Conservation (phyloP, 2,888 invertebrate genomes). For the Tuta absoluta region DNA sequence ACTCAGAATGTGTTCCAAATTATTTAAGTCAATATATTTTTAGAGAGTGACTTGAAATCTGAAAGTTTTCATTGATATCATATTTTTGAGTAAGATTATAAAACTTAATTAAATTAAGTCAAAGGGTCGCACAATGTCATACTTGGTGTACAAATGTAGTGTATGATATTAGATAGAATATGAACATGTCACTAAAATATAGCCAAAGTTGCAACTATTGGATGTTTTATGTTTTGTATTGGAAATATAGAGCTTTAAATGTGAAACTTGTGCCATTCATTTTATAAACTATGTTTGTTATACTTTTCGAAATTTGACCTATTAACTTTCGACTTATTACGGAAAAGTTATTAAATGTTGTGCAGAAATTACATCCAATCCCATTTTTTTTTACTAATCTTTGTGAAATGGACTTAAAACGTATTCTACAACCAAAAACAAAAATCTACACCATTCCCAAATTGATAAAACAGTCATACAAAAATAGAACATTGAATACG, state of each 20-base stretch:
- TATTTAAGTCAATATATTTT: slow-evolving; percentile 22
- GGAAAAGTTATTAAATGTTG: too few relatives aligned
- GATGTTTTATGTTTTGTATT: slow-evolving; percentile 52
- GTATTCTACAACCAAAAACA: too few relatives aligned
- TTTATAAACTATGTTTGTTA: not conserved
- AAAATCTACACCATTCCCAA: not conserved
- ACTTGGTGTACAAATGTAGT: slow-evolving; percentile 16
- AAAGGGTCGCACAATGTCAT: slow-evolving; percentile 13
- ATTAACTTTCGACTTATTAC: too few relatives aligned
- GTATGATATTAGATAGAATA: slow-evolving; percentile 2
- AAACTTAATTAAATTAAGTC: not conserved
- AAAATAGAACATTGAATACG: not conserved
- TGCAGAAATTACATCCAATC: too few relatives aligned
- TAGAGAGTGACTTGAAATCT: slow-evolving; percentile 11
- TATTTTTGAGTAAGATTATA: slow-evolving; percentile 17
- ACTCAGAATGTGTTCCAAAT: slow-evolving; percentile 21
- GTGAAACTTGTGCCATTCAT: slow-evolving; percentile 34
- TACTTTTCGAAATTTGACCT: not conserved
- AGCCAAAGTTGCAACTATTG: slow-evolving; percentile 50
- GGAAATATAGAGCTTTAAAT: slow-evolving; percentile 60
- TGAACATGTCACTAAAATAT: slow-evolving; percentile 27
- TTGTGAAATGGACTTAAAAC: too few relatives aligned
- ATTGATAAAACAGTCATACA: not conserved
- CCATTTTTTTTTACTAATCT: too few relatives aligned
- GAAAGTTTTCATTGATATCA: not conserved